Percentiles rank a stretch among this genome's conserved stretches.
Evolutionary conservation across 2,888 invertebrate genomes (phyloP).

Genomic region (Elgonia sp.): DNA sequence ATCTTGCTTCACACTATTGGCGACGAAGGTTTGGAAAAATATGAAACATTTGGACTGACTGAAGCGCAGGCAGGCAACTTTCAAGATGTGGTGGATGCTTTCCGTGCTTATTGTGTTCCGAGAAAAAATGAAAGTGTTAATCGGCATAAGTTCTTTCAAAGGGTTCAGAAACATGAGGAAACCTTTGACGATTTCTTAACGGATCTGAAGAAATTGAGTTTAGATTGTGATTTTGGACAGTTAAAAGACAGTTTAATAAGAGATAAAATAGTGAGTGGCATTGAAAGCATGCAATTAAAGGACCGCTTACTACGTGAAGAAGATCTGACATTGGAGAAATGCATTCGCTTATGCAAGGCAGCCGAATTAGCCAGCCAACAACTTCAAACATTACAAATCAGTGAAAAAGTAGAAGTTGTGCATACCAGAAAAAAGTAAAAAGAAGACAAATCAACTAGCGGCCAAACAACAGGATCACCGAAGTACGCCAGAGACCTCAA

Average conservation of each 20-base stretch:
- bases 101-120: conserved; percentile 65
- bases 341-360: no score
- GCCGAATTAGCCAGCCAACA: no score
- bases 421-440: no score
- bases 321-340: no score
- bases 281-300: no score
- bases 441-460: no score
- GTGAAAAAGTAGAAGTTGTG: no score
- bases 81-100: conserved; percentile 52
- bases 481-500: no score
- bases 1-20: conserved; percentile 78
- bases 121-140: conserved; percentile 69
- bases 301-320: no score
- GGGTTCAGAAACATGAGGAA: conserved; percentile 70
- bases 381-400: no score
- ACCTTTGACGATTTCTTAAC: conserved; percentile 75
- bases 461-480: no score
- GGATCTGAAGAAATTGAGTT: conserved; percentile 73
- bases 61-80: conserved; percentile 52
- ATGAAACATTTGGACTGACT: conserved; percentile 74
- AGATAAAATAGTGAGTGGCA: conserved; percentile 68
- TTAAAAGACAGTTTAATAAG: conserved; percentile 76
- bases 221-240: conserved; percentile 74
- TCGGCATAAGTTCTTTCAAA: conserved; percentile 76
- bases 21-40: conserved; percentile 77